Conservation (phyloP, 2,113 vertebrate genomes). For the Corythaeola cristata region DNA sequence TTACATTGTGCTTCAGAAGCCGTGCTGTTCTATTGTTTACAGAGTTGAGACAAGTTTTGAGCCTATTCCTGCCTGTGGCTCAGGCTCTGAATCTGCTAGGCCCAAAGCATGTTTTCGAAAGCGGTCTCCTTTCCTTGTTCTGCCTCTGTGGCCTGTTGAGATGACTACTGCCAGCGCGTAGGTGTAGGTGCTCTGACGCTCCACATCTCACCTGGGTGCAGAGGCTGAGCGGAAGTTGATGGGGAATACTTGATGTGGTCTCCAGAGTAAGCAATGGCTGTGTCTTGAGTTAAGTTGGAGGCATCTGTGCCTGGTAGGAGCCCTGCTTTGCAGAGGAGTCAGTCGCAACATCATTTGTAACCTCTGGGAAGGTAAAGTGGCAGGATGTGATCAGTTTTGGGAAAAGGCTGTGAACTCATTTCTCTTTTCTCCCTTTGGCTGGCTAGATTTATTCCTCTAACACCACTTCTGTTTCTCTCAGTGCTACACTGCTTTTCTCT, state of each 20-base stretch:
- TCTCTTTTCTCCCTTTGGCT: background rate
- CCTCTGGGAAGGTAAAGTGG: background rate
- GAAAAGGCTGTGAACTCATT: background rate
- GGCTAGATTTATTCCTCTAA: background rate
- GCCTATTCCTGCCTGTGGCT: background rate
- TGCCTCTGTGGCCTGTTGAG: background rate
- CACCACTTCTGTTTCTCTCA: background rate
- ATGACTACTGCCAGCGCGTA: background rate
- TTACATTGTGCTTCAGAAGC: background rate
- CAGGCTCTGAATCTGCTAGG: background rate
- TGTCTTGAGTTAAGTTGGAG: background rate
- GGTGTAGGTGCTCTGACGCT: background rate
- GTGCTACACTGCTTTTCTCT: background rate
- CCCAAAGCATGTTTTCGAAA: conserved; percentile 9
- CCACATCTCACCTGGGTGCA: background rate
- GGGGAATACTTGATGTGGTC: background rate
- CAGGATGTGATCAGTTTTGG: background rate
- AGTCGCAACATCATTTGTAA: background rate
- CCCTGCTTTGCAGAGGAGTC: background rate
- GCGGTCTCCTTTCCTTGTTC: background rate
- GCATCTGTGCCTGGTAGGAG: background rate
- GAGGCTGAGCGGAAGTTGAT: background rate
- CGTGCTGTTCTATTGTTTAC: background rate
- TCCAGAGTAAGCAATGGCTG: background rate
- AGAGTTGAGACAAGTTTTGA: background rate